Percentiles rank a stretch among this genome's conserved stretches.
These are phyloP conservation scores for Tipula helvola DNA, from an alignment of 2,888 invertebrate genomes.

Conservation along the genomic window DNA sequence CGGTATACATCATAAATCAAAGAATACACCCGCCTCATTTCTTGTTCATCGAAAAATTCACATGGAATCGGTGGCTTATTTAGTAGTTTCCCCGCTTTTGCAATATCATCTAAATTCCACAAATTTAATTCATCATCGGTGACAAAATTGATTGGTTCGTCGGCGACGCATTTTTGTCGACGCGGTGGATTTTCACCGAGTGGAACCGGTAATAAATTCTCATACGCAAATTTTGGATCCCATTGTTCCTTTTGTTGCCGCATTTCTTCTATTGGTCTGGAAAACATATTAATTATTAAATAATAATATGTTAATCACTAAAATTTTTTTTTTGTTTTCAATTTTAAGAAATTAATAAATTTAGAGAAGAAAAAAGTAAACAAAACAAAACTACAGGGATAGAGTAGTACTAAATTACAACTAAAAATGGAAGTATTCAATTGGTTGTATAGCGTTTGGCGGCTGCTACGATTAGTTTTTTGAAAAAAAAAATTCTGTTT, in stretches of 20 bases:
- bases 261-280: constrained; percentile 22
- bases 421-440: neutral
- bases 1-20: constrained; percentile 44
- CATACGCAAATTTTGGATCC: constrained; percentile 23
- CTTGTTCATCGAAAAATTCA: constrained; percentile 36
- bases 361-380: neutral
- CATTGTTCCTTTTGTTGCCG: constrained; percentile 23
- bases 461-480: neutral
- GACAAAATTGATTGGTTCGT: constrained; percentile 24
- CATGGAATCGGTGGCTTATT: constrained; percentile 26
- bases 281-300: neutral
- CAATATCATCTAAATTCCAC: constrained; percentile 27
- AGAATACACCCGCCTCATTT: constrained; percentile 42
- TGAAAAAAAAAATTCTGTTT: too few species aligned
- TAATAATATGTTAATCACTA: neutral
- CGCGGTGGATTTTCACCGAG: constrained; percentile 19
- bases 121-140: constrained; percentile 21
- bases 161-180: constrained; percentile 21
- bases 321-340: neutral
- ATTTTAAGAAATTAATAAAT: neutral
- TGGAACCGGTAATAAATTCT: constrained; percentile 23
- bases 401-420: neutral
- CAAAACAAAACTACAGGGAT: neutral
- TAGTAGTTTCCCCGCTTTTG: constrained; percentile 29
- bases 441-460: neutral